Base-by-base conservation (phyloP, 2,113 vertebrate species). In the Gallinago jamesoni region DNA sequence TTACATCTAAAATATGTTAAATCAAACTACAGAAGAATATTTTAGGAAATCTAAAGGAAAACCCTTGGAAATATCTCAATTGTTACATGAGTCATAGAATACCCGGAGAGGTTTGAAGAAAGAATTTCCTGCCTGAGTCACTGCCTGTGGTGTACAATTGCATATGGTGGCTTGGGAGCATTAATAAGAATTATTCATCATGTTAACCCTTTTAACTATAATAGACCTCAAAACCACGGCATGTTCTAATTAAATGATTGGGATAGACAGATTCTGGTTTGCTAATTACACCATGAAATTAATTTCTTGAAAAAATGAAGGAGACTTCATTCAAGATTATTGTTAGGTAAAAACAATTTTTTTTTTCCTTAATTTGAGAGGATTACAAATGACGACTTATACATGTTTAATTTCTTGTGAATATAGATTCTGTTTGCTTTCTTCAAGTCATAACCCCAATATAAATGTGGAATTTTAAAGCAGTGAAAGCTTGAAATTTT, bases 51-150 rank as follows among this genome's bases (percentile, higher is more conserved):
- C 45, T 89, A 64, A 91, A 93, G 91, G 93, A 93, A 93, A 93
- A 87, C 53, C 63, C 70, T 94, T 94, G 94, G 82, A 96, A 95
- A 64, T 93, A 75, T 50, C 84, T 94, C 69, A 90, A 16, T 91
- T 95, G 83, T 84, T 94, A 52, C 81, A 83, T 94, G 92, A 97
- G 76, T 95, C 86, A 93, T 31, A 87, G 87, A 92, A 91, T 94
- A 95, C 75, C 64, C 35, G 0, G 53, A 79, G 89, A 87, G 68
- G 53, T 84, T 69, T 94, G 96, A 84, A 84, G 90, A 77, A 96
- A 86, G 80, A 95, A 90, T 96, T 96, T 97, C 86, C 88, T 94
- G 88, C 76, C 73, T 94, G 92, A 95, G 89, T 96, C 90, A 94
- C 37, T 81, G 43, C 9, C 73, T 90, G 66, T 90, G 84, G 76